phyloP scores from a whole-genome alignment of 2,113 vertebrate species.

The Python bivittatus region DNA sequence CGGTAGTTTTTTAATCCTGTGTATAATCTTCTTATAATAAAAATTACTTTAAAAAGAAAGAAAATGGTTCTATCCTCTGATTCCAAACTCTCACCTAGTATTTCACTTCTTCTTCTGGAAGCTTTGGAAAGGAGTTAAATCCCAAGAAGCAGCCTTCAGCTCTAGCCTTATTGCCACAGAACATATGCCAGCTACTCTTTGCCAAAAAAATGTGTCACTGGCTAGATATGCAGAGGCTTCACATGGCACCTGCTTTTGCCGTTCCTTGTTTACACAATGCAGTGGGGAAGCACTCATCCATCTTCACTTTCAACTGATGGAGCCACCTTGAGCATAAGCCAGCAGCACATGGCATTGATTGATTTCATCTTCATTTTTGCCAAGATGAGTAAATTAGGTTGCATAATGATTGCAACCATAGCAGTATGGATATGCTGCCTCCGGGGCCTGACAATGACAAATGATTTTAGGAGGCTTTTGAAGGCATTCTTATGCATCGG shows the following conservation, averaged over 20 bases:
- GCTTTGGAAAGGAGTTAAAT: background rate
- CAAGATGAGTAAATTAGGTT: background rate
- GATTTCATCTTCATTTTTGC: constrained; percentile 13
- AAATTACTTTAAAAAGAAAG: background rate
- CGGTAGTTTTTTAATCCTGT: background rate
- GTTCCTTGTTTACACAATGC: background rate
- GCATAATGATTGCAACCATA: rapidly evolving
- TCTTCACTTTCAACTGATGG: background rate
- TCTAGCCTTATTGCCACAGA: background rate
- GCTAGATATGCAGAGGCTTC: background rate
- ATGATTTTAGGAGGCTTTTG: background rate
- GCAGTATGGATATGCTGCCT: background rate
- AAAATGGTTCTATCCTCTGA: background rate
- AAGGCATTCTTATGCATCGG: background rate
- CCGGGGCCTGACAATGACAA: background rate
- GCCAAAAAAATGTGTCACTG: background rate
- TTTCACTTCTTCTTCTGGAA: background rate
- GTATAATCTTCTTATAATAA: background rate
- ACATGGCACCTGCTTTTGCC: background rate
- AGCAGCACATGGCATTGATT: background rate
- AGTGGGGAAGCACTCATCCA: background rate
- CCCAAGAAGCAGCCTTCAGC: background rate
- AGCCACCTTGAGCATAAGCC: rapidly evolving
- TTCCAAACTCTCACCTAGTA: background rate
- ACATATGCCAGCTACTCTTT: background rate